Conservation (phyloP, 2,113 vertebrate genomes). For the Canis aureus region DNA sequence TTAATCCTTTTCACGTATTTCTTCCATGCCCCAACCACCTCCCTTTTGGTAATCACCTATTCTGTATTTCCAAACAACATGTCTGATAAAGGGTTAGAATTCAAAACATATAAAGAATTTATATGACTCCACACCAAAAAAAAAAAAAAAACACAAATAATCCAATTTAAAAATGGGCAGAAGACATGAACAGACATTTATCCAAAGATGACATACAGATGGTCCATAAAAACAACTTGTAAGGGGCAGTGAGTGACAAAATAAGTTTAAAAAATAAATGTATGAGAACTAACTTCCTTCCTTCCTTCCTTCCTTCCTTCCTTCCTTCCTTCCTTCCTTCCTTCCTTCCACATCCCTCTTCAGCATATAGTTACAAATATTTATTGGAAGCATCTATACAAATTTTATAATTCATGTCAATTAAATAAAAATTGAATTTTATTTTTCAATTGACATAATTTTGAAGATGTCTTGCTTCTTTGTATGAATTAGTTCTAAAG, state of each 20-base stretch:
- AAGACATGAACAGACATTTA: not conserved
- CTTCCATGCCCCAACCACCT: not conserved
- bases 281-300: not conserved
- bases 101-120: not conserved
- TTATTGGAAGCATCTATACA: not conserved
- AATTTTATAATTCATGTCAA: not conserved
- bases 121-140: not conserved
- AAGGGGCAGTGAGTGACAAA: not conserved
- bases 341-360: not conserved
- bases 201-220: not conserved
- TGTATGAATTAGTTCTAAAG: not conserved
- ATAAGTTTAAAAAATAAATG: not conserved
- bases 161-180: not conserved
- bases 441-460: not conserved
- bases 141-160: not conserved
- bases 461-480: not conserved
- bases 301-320: not conserved
- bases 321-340: not conserved
- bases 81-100: not conserved
- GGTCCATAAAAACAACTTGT: not conserved
- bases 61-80: not conserved
- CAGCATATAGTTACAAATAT: not conserved
- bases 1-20: not conserved
- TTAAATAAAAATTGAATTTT: not conserved
- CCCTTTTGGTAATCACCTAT: not conserved